These are phyloP conservation scores for Lithobius niger DNA, from an alignment of 1,140 invertebrate genomes.

Conservation along the genomic window DNA sequence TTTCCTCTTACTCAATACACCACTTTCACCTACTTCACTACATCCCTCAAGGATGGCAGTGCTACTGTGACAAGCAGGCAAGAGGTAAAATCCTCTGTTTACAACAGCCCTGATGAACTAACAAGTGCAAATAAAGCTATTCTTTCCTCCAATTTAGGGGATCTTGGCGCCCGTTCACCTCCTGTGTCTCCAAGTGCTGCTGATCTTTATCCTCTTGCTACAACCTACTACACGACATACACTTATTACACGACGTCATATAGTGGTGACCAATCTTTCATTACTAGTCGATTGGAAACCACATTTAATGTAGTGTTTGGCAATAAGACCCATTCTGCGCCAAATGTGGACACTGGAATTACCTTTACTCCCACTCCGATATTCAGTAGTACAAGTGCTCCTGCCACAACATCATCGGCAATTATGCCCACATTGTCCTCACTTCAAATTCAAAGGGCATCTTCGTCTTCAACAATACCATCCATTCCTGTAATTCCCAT, in stretches of 20 bases:
- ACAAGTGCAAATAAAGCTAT: background rate
- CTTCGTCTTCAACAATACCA: too few relatives aligned
- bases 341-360: too few relatives aligned
- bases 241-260: conserved; percentile 87
- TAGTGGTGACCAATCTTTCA: conserved; percentile 58
- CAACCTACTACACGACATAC: conserved; percentile 75
- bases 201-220: conserved; percentile 33
- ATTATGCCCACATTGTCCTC: conserved; percentile 15
- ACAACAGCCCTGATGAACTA: background rate
- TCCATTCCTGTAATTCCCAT: too few relatives aligned
- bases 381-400: conserved; percentile 1
- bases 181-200: background rate
- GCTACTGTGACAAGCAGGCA: conserved; percentile 8
- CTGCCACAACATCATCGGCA: conserved; percentile 3
- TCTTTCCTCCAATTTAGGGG: background rate
- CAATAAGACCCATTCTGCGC: too few relatives aligned
- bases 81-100: conserved; percentile 7
- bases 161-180: background rate
- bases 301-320: conserved; percentile 67
- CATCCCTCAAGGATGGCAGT: conserved; percentile 19
- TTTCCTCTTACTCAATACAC: conserved; percentile 18
- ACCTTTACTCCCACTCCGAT: too few relatives aligned
- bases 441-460: background rate
- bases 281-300: conserved; percentile 73
- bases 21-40: conserved; percentile 29